phyloP scores from a whole-genome alignment of 2,888 invertebrate species.

The Acanthosepion pharaonis region DNA sequence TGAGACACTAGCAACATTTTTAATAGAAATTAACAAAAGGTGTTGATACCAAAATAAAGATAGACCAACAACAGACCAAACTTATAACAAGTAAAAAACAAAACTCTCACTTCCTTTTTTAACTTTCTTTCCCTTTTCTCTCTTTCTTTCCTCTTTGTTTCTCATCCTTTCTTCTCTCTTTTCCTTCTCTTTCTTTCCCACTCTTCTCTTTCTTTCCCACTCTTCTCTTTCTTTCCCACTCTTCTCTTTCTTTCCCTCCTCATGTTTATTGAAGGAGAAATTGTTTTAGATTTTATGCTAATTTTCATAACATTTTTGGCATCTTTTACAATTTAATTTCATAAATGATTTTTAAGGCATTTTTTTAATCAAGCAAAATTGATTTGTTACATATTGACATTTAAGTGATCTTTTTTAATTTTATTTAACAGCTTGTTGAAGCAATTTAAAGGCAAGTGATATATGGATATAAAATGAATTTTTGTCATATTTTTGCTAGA shows the following conservation, averaged over 20 bases:
- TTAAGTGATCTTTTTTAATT: background rate
- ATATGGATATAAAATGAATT: background rate
- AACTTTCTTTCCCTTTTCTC: background rate
- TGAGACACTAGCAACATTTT: background rate
- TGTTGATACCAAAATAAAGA: background rate
- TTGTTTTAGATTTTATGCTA: background rate
- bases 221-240: background rate
- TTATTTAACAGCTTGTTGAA: background rate
- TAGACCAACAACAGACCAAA: background rate
- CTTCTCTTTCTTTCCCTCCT: background rate
- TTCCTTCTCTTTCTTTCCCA: background rate
- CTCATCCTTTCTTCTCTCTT: background rate
- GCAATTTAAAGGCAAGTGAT: background rate
- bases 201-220: background rate
- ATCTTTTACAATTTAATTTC: background rate
- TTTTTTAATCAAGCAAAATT: background rate
- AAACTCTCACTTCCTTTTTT: background rate
- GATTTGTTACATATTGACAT: background rate
- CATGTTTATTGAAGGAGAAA: background rate
- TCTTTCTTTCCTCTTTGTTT: background rate
- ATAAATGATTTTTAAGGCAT: background rate
- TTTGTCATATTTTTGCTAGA: background rate
- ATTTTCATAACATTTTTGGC: background rate
- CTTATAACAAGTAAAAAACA: background rate
- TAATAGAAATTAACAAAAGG: background rate